Conservation (phyloP, 2,113 vertebrate genomes). For the Apteryx mantelli region DNA sequence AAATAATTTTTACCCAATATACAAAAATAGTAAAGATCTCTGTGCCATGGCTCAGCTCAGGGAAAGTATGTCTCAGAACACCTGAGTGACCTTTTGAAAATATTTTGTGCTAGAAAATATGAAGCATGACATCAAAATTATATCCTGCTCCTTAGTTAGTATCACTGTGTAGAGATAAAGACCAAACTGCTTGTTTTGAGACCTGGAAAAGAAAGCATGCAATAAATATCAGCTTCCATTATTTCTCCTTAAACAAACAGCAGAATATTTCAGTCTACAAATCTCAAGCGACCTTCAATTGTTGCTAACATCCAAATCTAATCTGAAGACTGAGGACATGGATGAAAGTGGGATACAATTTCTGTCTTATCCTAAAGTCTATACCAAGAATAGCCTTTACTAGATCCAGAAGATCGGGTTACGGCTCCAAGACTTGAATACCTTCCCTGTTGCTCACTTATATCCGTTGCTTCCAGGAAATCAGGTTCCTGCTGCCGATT, state of each 20-base stretch:
- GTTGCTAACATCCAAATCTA: constrained; percentile 14
- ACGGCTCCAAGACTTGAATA: neutral
- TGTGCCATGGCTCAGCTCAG: neutral
- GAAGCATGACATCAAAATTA: neutral
- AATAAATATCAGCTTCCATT: constrained; percentile 10
- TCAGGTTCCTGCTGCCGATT: constrained; percentile 9
- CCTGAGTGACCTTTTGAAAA: constrained; percentile 25
- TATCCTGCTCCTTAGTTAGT: neutral
- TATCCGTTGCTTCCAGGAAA: constrained; percentile 23
- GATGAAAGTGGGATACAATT: neutral
- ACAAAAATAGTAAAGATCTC: constrained; percentile 11
- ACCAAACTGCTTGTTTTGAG: constrained; percentile 10
- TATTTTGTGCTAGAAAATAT: neutral
- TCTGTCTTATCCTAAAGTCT: constrained; percentile 16
- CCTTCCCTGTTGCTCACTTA: constrained; percentile 19
- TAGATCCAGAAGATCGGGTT: constrained; percentile 3
- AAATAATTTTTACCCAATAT: constrained; percentile 35
- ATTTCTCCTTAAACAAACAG: constrained; percentile 19
- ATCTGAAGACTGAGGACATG: neutral
- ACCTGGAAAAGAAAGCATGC: neutral
- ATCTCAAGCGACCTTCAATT: neutral
- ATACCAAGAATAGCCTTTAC: constrained; percentile 18
- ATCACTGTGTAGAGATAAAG: neutral
- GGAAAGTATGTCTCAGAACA: constrained; percentile 17
- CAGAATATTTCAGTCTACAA: neutral